Evolutionary conservation across 2,113 vertebrate species (phyloP), one percentile per base, ranked within the genome.

Genomic region (Macroglossus sobrinus): DNA sequence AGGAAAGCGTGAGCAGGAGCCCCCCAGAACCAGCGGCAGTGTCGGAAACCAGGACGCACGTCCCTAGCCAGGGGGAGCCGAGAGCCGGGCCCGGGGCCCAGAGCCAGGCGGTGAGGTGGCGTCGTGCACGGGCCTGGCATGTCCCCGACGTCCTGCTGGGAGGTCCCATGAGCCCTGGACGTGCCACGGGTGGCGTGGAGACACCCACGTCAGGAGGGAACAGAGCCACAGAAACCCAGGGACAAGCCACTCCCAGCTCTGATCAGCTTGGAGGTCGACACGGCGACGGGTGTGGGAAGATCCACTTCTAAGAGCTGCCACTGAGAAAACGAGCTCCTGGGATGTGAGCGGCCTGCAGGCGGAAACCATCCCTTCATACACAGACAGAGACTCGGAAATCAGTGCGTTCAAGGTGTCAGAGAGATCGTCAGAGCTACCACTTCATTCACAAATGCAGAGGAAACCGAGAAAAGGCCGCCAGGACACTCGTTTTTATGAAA

Each of bases 11-110:
- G 47, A 50, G 3, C 13, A 3, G 47, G 47, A 50, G 14, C 13
- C 1, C 15, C 5, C 24, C 16, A 19, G 1, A 18, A 53, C 9
- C 1, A 2, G 21, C 0, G 1, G 40, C 0, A 0, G 12, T 1
- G 28, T 76, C 35, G 13, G 68, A 57, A 35, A 18, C n/a, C 28
- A 0, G 9, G 15, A 0, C 7, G 1, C 1, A 0, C 0, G 2
- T 2, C n/a, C 12, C 45, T 15, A 1, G 0, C 16, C 43, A 14
- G 33, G 9, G 8, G 12, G n/a, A 24, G 15, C 3, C 4, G 1
- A 16, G 72, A 38, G 47, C 13, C 12, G 26, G 43, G 7, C 30
- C 26, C 22, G 0, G 0, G 2, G 1, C 43, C 38, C 18, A 3
- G 1, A 18, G 18, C 18, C 35, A 21, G 0, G 18, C 26, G 1